A percentile compares a stretch with the other conserved stretches of the same genome.
Evolutionary conservation across 2,113 vertebrate genomes (phyloP).

Genomic region (Clarias gariepinus): DNA sequence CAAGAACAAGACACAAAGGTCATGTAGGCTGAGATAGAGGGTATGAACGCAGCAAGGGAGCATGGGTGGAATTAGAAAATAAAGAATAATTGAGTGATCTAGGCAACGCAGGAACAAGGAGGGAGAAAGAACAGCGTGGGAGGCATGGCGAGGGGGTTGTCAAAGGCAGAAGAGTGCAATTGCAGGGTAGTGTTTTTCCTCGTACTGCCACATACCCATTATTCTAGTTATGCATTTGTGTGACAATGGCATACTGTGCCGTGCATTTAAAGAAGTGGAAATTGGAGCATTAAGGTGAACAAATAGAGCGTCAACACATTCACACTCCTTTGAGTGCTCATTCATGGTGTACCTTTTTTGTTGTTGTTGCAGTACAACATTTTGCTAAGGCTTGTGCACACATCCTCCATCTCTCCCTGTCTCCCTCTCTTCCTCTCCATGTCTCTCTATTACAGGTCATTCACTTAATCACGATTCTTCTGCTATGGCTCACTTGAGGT

Average conservation of each 20-base stretch:
- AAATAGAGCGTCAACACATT: constrained; percentile 4
- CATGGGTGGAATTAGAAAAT: constrained; percentile 17
- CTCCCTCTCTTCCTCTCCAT: neutral
- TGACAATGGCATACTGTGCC: neutral
- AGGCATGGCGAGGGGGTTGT: constrained; percentile 30
- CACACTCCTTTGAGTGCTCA: constrained; percentile 1
- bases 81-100: constrained; percentile 32
- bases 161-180: constrained; percentile 48
- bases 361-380: neutral
- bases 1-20: constrained; percentile 13
- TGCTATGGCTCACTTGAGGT: constrained; percentile 28
- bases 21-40: constrained; percentile 3
- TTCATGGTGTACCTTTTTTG: neutral
- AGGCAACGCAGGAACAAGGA: constrained; percentile 13
- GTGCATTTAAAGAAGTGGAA: neutral
- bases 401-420: neutral
- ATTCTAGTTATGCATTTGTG: constrained; percentile 41
- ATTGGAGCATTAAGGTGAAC: constrained; percentile 11
- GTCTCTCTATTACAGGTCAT: constrained; percentile 39
- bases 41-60: neutral
- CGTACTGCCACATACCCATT: constrained; percentile 45
- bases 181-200: constrained; percentile 39
- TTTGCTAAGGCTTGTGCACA: neutral
- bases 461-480: constrained; percentile 42
- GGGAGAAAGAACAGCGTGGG: constrained; percentile 13